phyloP scores from a whole-genome alignment of 23 tunicate species.

The Ascidia mentula region DNA sequence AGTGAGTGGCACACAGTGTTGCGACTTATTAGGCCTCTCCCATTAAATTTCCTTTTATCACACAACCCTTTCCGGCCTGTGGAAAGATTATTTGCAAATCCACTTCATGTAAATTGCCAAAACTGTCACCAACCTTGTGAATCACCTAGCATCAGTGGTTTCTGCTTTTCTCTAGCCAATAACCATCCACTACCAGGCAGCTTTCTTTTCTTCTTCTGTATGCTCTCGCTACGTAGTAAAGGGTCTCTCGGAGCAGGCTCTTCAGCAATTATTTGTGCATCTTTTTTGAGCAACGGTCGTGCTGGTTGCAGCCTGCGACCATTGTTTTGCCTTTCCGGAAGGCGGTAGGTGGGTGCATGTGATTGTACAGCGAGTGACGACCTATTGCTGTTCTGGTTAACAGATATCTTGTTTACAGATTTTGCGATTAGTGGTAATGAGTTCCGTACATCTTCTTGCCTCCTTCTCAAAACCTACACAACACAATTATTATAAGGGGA shows the following conservation, averaged over 20 bases:
- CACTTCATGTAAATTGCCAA: too few relatives aligned
- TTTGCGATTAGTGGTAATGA: background rate
- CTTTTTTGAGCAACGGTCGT: conserved; percentile 34
- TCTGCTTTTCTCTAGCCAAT: conserved; percentile 12
- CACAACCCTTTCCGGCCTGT: too few relatives aligned
- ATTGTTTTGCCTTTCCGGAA: background rate
- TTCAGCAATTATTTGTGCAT: background rate
- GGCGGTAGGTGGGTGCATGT: background rate
- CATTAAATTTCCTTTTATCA: too few relatives aligned
- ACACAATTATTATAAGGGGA: too few relatives aligned
- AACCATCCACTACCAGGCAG: conserved; percentile 90
- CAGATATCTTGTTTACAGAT: background rate
- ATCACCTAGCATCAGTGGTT: background rate
- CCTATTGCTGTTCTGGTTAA: background rate
- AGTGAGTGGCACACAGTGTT: too few relatives aligned
- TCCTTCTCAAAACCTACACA: background rate
- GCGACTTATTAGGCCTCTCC: too few relatives aligned
- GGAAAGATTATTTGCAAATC: too few relatives aligned
- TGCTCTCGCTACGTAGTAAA: background rate
- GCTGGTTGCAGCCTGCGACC: conserved; percentile 43
- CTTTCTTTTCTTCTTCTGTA: conserved; percentile 25
- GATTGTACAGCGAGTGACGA: background rate
- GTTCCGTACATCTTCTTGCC: conserved; percentile 6
- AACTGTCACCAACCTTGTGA: background rate
- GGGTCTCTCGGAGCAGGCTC: conserved; percentile 47